Evolutionary conservation across 1,140 invertebrate genomes (phyloP).

Genomic region (Contarinia nasturtii): DNA sequence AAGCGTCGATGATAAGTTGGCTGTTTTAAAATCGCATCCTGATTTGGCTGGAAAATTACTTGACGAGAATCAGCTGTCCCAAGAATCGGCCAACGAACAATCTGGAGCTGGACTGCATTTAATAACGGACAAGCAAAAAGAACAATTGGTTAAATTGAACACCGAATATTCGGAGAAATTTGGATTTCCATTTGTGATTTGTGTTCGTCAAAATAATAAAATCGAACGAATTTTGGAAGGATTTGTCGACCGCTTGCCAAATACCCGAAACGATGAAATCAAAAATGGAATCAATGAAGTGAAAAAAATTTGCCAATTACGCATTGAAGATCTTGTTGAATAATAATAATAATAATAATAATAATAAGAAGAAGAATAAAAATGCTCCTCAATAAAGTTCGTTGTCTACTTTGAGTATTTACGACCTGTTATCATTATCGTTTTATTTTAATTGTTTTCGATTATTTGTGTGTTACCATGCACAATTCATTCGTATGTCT

Average conservation of each 20-base stretch:
- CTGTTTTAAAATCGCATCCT: slow-evolving; percentile 35
- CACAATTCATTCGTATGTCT: too few species aligned
- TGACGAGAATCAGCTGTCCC: slow-evolving; percentile 30
- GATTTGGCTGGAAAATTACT: slow-evolving; percentile 41
- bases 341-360: background rate
- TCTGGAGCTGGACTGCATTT: slow-evolving; percentile 30
- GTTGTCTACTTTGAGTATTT: too few species aligned
- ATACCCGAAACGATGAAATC: slow-evolving; percentile 32
- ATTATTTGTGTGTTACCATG: too few species aligned
- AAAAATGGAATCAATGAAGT: slow-evolving; percentile 40
- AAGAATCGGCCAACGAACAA: slow-evolving; percentile 39
- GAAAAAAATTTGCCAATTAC: slow-evolving; percentile 41
- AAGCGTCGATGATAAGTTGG: slow-evolving; percentile 29
- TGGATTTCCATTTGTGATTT: slow-evolving; percentile 51
- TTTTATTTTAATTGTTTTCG: too few species aligned
- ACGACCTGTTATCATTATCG: too few species aligned
- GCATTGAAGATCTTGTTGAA: slow-evolving; percentile 32
- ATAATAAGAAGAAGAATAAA: too few species aligned
- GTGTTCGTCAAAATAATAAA: slow-evolving; percentile 42
- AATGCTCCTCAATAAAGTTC: too few species aligned
- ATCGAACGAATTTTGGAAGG: slow-evolving; percentile 35
- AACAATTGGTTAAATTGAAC: slow-evolving; percentile 30
- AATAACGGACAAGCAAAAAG: slow-evolving; percentile 30
- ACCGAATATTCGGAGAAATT: slow-evolving; percentile 41
- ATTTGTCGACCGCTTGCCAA: slow-evolving; percentile 31